Base-by-base conservation (phyloP, 2,888 invertebrate genomes). In the Rhopalosiphum nymphaeae region DNA sequence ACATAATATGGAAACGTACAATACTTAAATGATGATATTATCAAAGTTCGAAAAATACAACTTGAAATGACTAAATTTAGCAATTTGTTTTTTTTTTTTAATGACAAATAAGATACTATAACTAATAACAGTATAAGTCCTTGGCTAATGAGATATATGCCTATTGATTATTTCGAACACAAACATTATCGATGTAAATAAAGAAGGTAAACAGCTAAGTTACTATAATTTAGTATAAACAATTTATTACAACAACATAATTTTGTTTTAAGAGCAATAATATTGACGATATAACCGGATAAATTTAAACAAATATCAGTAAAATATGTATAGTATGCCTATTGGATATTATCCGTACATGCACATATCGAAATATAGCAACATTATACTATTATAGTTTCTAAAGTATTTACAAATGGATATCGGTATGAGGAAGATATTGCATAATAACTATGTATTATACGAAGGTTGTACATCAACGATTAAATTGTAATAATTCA, bases 181-280 rank as follows among this genome's bases (percentile, higher is more conserved):
- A 49, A 78, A n/a, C 36, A 53, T 84, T 36, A 53, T 84, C 13
- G 44, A 44, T 44, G 91, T 42, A 42, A 53, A 84, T 29, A 21
- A 91, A 85, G 91, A 91, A 91, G 91, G 91, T 91, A 85, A 91
- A 91, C 84, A 29, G 53, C 91, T 78, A 78, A 78, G 21, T 78
- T 21, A 21, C 21, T 36, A 85, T 85, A n/a, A 85, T 85, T 91
- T 44, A 29, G 42, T 56, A 44, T n/a, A 42, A 29, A 36, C 67
- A 36, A 78, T 78, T 78, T 78, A 78, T 42, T 56, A 36, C n/a
- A 11, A 91, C 84, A 53, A 53, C 36, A 36, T 53, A 53, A 91
- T 84, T 78, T 78, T 53, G 84, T 91, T 91, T 53, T 53, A 9
- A 84, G 29, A 53, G 9, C 26, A 4, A 26, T 21, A n/a, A 67